Base-by-base conservation (phyloP, 2,888 invertebrate species). In the Plagodis dolabraria region DNA sequence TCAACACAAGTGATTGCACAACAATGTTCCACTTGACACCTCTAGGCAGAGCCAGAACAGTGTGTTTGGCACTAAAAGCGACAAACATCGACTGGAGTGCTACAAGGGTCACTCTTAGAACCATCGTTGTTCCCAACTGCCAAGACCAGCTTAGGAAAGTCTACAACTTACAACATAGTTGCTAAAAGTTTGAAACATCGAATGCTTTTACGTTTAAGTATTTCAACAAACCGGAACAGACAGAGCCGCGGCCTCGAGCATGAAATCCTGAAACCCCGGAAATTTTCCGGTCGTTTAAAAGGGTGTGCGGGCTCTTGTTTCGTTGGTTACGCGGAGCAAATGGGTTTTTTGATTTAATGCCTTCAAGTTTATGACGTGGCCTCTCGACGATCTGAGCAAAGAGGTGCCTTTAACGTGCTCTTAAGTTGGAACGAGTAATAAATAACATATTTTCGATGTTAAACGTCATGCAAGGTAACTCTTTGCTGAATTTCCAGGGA, bases 111-210 rank as follows among this genome's bases (percentile, higher is more conserved):
- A 85, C 83, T 87, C 76, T 80, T 81, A 76, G 82, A 79, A 51
- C 77, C 80, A 83, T 76, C 72, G 77, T 80, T 83, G 83, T 83
- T 80, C 67, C 70, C 76, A 73, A 77, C 80, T 82, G 84, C 80
- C 82, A 83, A 82, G 82, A 86, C 87, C 78, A 80, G 79, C 83
- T 83, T 79, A 80, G 77, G 73, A 80, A 80, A 81, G 80, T 81
- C 81, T 77, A 77, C 82, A 77, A 73, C 77, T 80, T 79, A 76
- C 82, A 82, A 86, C 86, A 86, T 83, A 86, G 86, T 89, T 85
- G 82, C 89, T 87, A 85, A 87, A 89, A 91, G 86, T 90, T 89
- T 84, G 82, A 85, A 86, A 85, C 83, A 88, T 89, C 83, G 86
- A 90, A 83, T 79, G 87, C 89, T 89, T 90, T 88, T 80, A 85